Evolutionary conservation across 2,888 invertebrate species (phyloP), one percentile per base, ranked within the genome.

Genomic region (Aplocera efformata): DNA sequence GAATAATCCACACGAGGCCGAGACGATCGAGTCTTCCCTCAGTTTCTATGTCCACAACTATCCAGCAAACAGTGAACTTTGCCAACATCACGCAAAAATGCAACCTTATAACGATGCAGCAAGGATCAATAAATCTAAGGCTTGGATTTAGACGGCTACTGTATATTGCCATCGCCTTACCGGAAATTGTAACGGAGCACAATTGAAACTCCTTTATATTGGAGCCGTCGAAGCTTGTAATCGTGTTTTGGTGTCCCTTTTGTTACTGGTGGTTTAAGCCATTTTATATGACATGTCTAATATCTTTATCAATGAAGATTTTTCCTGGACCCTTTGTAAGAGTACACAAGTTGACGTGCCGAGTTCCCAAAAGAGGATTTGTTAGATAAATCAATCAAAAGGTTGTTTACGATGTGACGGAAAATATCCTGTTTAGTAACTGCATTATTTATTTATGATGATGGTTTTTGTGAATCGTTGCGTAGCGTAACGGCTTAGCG

Each of bases 201-300:
- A 48, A 48, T 48, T 43, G 48, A 48, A 48, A 48, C 43, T 43
- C 43, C 30, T 43, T 33, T 43, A 43, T 43, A 43, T 43, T 37
- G 36, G 33, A 40, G 31, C 40, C 29, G 36, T 40, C 31, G 43
- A 40, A 37, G 48, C 43, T 40, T 39, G 43, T 39, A 48, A 48
- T 48, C 48, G 43, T 40, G 48, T 48, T 48, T 40, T 33, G 17
- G 33, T 36, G 40, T 36, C 31, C 13, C 40, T 43, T 48, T 48
- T 48, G 38, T 47, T 35, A 26, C 23, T 30, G 39, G 31, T 28
- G 31, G 28, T 32, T 42, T 36, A 38, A 39, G 32, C 39, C 29
- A 10, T 36, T 40, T 45, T 36, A 36, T 40, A 29, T 32, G 32
- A 45, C 40, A 40, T 32, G 30, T 34, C 30, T 27, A 29, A 21